Evolutionary conservation across 1,140 invertebrate genomes (phyloP).

Genomic region (Lasaia peninsularis): DNA sequence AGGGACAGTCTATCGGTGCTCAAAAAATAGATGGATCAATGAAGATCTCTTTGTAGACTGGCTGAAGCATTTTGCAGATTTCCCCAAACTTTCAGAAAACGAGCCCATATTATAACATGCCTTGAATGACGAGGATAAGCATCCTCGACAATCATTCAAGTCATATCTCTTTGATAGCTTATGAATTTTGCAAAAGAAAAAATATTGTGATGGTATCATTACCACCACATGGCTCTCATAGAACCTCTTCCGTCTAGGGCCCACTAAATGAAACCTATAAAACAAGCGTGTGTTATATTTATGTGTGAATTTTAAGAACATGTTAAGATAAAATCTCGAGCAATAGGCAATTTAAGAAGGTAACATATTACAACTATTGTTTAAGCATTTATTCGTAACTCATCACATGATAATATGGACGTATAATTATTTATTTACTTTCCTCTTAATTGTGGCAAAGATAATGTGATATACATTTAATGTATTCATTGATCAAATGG

Average conservation of each 20-base stretch:
- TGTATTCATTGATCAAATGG: too few relatives aligned
- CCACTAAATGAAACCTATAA: conserved; percentile 60
- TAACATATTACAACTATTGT: too few relatives aligned
- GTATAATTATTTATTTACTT: too few relatives aligned
- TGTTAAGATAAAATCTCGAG: too few relatives aligned
- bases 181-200: conserved; percentile 35
- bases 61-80: conserved; percentile 36
- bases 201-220: conserved; percentile 43
- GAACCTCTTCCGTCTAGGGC: conserved; percentile 64
- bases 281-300: too few relatives aligned
- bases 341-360: too few relatives aligned
- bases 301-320: too few relatives aligned
- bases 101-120: conserved; percentile 37
- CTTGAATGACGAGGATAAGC: too few relatives aligned
- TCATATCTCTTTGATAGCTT: conserved; percentile 38
- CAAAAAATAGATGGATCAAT: conserved; percentile 27
- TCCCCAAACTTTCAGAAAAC: conserved; percentile 31
- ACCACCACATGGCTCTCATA: conserved; percentile 39
- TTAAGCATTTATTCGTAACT: too few relatives aligned
- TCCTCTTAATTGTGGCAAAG: too few relatives aligned
- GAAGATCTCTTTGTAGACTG: conserved; percentile 43
- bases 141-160: conserved; percentile 43
- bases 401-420: too few relatives aligned
- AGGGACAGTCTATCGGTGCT: conserved; percentile 29
- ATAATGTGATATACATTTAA: too few relatives aligned